Conservation (phyloP, 2,888 invertebrate species). For the Nineta flava region DNA sequence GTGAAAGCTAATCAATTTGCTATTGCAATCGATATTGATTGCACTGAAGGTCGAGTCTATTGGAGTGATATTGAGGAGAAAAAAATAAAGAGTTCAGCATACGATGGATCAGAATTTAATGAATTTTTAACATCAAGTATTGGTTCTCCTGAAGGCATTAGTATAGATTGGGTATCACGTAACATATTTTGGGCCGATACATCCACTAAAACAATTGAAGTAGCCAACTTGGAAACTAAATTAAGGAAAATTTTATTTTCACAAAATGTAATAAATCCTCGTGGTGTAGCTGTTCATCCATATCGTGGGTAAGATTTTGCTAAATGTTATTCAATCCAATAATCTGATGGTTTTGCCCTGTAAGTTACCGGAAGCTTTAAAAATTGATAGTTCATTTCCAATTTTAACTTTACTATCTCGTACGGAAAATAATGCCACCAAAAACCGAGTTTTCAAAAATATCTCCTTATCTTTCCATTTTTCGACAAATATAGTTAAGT, state of each 20-base stretch:
- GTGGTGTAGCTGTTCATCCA: slow-evolving; percentile 91
- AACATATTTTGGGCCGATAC: slow-evolving; percentile 97
- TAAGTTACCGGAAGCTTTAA: too few relatives aligned
- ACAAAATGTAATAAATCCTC: slow-evolving; percentile 69
- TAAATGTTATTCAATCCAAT: too few relatives aligned
- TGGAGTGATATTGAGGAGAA: slow-evolving; percentile 85
- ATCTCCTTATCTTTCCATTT: too few relatives aligned
- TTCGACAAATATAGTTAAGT: too few relatives aligned
- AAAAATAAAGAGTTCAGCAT: slow-evolving; percentile 50
- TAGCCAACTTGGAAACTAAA: slow-evolving; percentile 67
- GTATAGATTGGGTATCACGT: slow-evolving; percentile 83
- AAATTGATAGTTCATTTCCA: too few relatives aligned
- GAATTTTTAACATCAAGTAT: slow-evolving; percentile 42
- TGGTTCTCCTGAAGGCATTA: slow-evolving; percentile 82
- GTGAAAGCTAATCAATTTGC: slow-evolving; percentile 69
- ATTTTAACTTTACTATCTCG: too few relatives aligned
- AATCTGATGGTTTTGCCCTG: too few relatives aligned
- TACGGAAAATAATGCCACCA: too few relatives aligned
- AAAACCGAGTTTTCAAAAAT: too few relatives aligned
- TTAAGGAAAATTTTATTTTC: slow-evolving; percentile 60
- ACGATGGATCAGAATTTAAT: slow-evolving; percentile 56
- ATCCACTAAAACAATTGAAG: slow-evolving; percentile 71
- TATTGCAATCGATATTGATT: slow-evolving; percentile 86
- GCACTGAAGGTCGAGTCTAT: slow-evolving; percentile 68
- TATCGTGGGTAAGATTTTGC: slow-evolving; percentile 46